These are phyloP conservation scores for Eremophila alpestris DNA, from an alignment of 2,797 vertebrate genomes.

Conservation along the genomic window DNA sequence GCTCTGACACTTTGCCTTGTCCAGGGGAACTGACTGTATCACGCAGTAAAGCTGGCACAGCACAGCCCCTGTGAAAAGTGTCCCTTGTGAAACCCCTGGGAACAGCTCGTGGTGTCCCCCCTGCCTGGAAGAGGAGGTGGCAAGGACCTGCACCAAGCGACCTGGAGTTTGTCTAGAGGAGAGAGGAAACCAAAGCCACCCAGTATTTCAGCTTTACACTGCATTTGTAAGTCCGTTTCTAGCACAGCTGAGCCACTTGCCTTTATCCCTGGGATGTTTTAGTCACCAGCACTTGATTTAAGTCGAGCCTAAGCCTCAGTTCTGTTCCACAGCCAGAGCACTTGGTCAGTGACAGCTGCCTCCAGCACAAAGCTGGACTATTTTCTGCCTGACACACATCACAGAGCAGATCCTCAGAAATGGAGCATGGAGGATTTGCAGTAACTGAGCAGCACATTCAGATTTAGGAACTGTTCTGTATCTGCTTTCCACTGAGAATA, in stretches of 20 bases:
- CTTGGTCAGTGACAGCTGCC: fast-evolving
- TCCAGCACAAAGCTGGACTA: neutral
- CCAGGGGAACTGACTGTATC: neutral
- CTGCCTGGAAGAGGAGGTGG: neutral
- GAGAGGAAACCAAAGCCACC: neutral
- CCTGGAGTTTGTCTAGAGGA: neutral
- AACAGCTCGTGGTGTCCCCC: neutral
- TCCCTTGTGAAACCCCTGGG: neutral
- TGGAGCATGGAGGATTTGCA: fast-evolving
- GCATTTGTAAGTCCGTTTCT: neutral
- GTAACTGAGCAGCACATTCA: neutral
- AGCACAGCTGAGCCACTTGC: neutral
- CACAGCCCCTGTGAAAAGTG: neutral
- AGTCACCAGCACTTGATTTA: neutral
- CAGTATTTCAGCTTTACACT: neutral
- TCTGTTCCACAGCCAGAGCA: neutral
- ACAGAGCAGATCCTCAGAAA: neutral
- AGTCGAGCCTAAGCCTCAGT: neutral
- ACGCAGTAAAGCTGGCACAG: neutral
- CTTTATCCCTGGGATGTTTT: neutral
- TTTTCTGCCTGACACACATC: neutral
- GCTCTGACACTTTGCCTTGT: neutral
- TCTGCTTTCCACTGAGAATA: neutral
- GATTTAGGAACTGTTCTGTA: neutral
- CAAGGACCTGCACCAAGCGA: neutral